Conservation (phyloP, 2,113 vertebrate species). For the Mustela nigripes region DNA sequence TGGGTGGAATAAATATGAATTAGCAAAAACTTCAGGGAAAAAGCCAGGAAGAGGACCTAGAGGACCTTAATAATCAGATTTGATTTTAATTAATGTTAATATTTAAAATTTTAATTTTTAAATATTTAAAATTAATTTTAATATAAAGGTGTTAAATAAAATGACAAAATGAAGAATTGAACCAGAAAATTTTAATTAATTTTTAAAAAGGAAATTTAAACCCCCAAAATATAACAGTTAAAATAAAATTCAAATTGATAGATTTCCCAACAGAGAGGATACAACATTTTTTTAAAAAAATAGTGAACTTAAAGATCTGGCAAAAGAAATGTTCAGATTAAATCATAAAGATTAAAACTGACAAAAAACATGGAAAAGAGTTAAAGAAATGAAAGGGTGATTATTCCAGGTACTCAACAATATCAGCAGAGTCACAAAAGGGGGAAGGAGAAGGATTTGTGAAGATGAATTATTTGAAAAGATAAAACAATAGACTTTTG, state of each 20-base stretch:
- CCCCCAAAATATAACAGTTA: not conserved
- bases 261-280: not conserved
- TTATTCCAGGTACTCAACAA: not conserved
- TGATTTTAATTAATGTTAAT: not conserved
- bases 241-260: not conserved
- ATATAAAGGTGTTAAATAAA: not conserved
- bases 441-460: not conserved
- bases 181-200: not conserved
- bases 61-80: not conserved
- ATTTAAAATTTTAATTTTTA: too few species aligned
- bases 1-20: not conserved
- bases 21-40: not conserved
- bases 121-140: not conserved
- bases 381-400: not conserved
- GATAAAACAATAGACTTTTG: not conserved
- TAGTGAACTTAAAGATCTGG: not conserved
- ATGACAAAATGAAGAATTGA: not conserved
- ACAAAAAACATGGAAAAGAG: not conserved
- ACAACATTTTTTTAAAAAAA: not conserved
- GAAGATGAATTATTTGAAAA: not conserved
- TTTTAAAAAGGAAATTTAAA: not conserved
- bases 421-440: not conserved
- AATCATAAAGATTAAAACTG: not conserved
- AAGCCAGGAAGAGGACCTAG: not conserved
- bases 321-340: not conserved